Base-by-base conservation (phyloP, 2,888 invertebrate genomes). In the Drosophila cognata region DNA sequence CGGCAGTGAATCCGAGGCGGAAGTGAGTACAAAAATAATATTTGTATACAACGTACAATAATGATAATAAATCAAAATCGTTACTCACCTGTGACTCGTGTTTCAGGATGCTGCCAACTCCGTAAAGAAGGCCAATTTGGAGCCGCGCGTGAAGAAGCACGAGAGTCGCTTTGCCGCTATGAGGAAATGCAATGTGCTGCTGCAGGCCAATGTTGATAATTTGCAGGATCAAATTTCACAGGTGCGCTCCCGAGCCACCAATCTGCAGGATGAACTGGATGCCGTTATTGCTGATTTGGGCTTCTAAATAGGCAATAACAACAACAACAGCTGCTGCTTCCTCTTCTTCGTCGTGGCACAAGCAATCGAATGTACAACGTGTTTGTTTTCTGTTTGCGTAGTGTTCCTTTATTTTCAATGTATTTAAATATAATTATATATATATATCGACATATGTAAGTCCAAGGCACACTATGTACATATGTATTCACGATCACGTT, bases 131-230 rank as follows among this genome's bases (percentile, higher is more conserved):
- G 94, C 94, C 4, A 96, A 96, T 84, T 93, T 96, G 28, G 94
- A 94, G 29, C 94, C 94, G 61, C 94, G 96, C 64, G 93, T 95
- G 3, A 97, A 96, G 91, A 95, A 96, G 61, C 96, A 97, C 91
- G 98, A 98, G 91, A 95, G 96, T 56, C 95, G 96, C 74, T 94
- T 98, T 13, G 95, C 96, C 46, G 97, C 97, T 0, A 94, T 98
- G 88, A 97, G 97, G 93, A 98, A 98, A 91, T 97, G 97, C 79
- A 98, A 98, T 91, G 96, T 97, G 74, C 94, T 98, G 82, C 94
- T 98, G 16, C 97, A 97, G 94, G 96, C 97, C 0, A 98, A 97
- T 91, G 97, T 97, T 0, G 98, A 98, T 92, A 94, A 97, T 89
- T 93, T 97, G 69, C 97, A 97, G 92, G 98, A 98, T 91, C 97